Conservation (phyloP, 2,888 invertebrate genomes). For the Drosophila greeni region DNA sequence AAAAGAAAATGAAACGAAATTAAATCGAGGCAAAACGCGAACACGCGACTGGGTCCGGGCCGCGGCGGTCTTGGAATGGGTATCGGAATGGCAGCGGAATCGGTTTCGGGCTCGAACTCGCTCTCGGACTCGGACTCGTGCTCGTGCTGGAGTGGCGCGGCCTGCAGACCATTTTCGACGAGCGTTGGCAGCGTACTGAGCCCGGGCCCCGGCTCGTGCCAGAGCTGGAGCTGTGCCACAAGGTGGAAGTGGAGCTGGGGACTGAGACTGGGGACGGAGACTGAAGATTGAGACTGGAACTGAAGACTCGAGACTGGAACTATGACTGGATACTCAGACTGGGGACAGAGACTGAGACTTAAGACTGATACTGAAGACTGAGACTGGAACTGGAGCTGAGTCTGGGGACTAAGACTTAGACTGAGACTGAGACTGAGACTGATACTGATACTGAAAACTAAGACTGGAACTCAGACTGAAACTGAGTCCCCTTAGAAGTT, state of each 20-base stretch:
- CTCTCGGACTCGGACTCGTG: neutral
- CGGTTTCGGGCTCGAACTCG: slow-evolving; percentile 40
- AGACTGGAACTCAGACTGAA: slow-evolving; percentile 9
- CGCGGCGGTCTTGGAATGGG: slow-evolving; percentile 2
- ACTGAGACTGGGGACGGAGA: slow-evolving; percentile 3
- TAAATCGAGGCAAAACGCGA: slow-evolving; percentile 33
- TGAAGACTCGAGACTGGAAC: too few species aligned
- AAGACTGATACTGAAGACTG: too few species aligned
- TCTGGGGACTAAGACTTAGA: slow-evolving; percentile 8
- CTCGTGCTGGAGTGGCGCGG: slow-evolving; percentile 49
- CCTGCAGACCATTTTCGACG: slow-evolving; percentile 71
- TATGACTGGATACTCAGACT: too few species aligned
- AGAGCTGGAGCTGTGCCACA: slow-evolving; percentile 2
- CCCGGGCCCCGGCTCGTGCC: slow-evolving; percentile 28
- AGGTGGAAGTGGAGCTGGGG: slow-evolving; percentile 9
- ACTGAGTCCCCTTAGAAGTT: slow-evolving; percentile 23
- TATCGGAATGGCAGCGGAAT: slow-evolving; percentile 14
- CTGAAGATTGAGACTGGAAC: slow-evolving; percentile 6
- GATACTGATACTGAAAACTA: too few species aligned
- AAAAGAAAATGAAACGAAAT: slow-evolving; percentile 18
- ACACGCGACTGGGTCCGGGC: slow-evolving; percentile 39
- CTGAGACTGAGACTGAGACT: slow-evolving; percentile 8
- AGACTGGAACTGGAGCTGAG: slow-evolving; percentile 12
- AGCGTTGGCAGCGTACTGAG: slow-evolving; percentile 69
- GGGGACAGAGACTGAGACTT: slow-evolving; percentile 6